Evolutionary conservation across 2,797 vertebrate genomes (phyloP).

Genomic region (Silurus aristotelis): DNA sequence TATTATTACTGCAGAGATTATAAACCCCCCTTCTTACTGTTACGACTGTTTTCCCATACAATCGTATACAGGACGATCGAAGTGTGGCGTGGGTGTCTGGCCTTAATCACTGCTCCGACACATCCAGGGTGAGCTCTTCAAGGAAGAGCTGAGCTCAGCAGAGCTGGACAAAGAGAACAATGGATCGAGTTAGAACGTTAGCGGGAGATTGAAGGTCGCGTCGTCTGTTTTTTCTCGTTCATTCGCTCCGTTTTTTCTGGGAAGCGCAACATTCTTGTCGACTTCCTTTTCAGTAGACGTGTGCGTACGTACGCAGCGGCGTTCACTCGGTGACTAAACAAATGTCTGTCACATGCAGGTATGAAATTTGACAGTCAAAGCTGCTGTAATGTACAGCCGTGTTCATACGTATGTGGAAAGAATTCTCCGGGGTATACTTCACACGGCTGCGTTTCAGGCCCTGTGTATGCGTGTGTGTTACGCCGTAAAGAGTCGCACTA

Average conservation of each 20-base stretch:
- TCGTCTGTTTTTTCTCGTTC: conserved; percentile 8
- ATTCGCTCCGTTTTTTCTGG: not conserved
- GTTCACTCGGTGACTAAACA: conserved; percentile 41
- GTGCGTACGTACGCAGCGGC: too few relatives aligned
- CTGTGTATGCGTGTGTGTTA: not conserved
- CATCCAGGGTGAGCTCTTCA: conserved; percentile 17
- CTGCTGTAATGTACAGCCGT: not conserved
- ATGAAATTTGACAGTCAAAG: conserved; percentile 49
- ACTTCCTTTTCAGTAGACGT: conserved; percentile 11
- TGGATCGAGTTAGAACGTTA: not conserved
- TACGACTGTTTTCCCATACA: too few relatives aligned
- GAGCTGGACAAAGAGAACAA: conserved; percentile 33
- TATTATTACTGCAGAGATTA: not conserved
- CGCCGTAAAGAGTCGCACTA: not conserved
- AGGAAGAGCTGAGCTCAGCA: conserved; percentile 37
- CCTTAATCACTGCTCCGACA: conserved; percentile 1
- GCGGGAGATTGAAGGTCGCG: conserved; percentile 11
- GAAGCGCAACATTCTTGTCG: not conserved
- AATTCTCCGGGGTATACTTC: not conserved
- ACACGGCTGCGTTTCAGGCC: not conserved
- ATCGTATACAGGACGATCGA: not conserved
- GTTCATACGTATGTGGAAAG: not conserved
- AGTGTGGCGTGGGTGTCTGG: not conserved
- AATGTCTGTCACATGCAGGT: conserved; percentile 26
- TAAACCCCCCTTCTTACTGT: too few relatives aligned